These are phyloP conservation scores for Bufo gargarizans DNA, from an alignment of 2,113 vertebrate genomes.

Conservation along the genomic window DNA sequence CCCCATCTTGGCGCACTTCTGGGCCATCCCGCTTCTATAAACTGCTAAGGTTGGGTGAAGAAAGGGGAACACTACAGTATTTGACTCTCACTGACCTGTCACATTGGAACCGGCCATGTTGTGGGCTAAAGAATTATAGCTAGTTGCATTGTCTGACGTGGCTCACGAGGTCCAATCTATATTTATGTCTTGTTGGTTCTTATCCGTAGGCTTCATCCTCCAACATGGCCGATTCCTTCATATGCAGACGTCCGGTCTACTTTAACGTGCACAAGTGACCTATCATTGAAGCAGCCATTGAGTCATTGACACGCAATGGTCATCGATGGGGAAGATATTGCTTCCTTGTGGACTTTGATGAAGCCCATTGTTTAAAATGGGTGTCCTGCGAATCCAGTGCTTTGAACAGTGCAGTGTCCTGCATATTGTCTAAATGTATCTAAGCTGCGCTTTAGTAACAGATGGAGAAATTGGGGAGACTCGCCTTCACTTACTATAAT, in stretches of 20 bases:
- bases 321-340: background rate
- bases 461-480: background rate
- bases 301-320: background rate
- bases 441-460: background rate
- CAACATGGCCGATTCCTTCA: background rate
- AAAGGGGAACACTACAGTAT: background rate
- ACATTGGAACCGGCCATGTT: background rate
- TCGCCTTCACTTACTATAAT: background rate
- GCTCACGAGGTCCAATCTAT: background rate
- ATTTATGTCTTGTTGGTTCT: background rate
- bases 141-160: background rate
- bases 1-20: background rate
- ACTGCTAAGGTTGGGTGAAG: background rate
- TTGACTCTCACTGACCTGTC: background rate
- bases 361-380: background rate
- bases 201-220: background rate
- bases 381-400: background rate
- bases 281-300: background rate
- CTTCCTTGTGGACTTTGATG: background rate
- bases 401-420: background rate
- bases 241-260: background rate
- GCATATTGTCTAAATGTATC: background rate
- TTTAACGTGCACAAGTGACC: background rate
- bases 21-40: background rate
- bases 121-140: background rate